Evolutionary conservation across 2,888 invertebrate species (phyloP), one percentile per base, ranked within the genome.

Genomic region (Drosophila prolongata): DNA sequence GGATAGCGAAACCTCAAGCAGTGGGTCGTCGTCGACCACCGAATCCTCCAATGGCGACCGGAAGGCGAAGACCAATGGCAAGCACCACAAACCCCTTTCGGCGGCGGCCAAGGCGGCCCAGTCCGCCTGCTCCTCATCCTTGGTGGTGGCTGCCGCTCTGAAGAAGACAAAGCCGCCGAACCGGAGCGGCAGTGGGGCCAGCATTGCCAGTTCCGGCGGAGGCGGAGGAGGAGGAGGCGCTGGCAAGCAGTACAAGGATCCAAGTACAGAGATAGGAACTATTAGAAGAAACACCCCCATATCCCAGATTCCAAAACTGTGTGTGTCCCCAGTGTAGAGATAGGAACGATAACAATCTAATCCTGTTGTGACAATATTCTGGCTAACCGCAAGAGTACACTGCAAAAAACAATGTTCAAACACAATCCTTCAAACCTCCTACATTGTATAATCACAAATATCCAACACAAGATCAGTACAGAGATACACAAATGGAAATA

Each of bases 221-320:
- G 46, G 58, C 0, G 58, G 42, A n/a, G 24, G 38, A 11, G 16
- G 14, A 34, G 49, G 16, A 34, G 42, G 34, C 24, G 52, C 27
- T 40, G 76, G 69, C 55, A 92, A 91, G 72, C 88, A 90, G 80
- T 90, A 91, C 74, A 80, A 87, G 74, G 92, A 92, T 89, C 89
- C 91, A 92, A 92, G 92, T 92, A 92, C 82, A 71, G 72, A 61
- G 50, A 37, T 13, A 56, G 27, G 27, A 42, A 16, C 6, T 38
- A 11, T n/a, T 19, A 24, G 24, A 13, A 34, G 37, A 16, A 10
- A 13, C 30, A 16, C 16, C 37, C 35, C 24, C 6, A 13, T 19
- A 27, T 13, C 2, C 24, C 5, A 14, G 11, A n/a, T 30, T 11
- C 42, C 30, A 9, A 9, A 14, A 50, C 14, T 30, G 47, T 30